A percentile compares a stretch with the other conserved stretches of the same genome.
Evolutionary conservation across 2,888 invertebrate genomes (phyloP).

Genomic region (Mesorhabditis spiculigera): DNA sequence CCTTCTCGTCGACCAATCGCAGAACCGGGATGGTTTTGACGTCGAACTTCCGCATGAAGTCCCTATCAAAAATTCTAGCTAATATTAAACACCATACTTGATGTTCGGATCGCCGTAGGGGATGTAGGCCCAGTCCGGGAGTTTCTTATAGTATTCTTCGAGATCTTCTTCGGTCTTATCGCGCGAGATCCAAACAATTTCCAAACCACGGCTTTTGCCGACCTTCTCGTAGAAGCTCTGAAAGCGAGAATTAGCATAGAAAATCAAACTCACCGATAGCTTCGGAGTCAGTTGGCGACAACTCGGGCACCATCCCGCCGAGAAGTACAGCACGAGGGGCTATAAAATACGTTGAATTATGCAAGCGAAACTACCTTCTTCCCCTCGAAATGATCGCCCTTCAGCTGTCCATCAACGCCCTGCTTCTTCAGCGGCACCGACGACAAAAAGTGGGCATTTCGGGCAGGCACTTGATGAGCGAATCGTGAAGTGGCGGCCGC

Average conservation of each 20-base stretch:
- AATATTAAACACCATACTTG: constrained; percentile 23
- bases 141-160: constrained; percentile 48
- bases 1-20: constrained; percentile 36
- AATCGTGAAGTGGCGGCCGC: background rate
- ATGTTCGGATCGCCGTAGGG: constrained; percentile 46
- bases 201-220: constrained; percentile 27
- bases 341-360: constrained; percentile 17
- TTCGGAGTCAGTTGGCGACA: constrained; percentile 51
- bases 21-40: constrained; percentile 42
- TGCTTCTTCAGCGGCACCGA: constrained; percentile 30
- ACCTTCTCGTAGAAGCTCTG: constrained; percentile 45
- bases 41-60: constrained; percentile 40
- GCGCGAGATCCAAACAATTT: constrained; percentile 48
- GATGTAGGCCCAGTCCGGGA: constrained; percentile 48
- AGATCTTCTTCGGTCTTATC: constrained; percentile 44
- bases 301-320: constrained; percentile 50
- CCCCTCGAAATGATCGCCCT: constrained; percentile 23
- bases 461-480: background rate
- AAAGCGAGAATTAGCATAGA: background rate
- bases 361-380: constrained; percentile 21
- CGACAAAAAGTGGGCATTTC: constrained; percentile 25
- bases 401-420: constrained; percentile 26
- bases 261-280: constrained; percentile 25
- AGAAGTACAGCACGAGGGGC: constrained; percentile 48
- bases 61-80: constrained; percentile 25